Percentiles rank a stretch among this genome's conserved stretches.
These are phyloP conservation scores for Apodemus agrarius DNA, from an alignment of 2,797 vertebrate genomes.

Conservation along the genomic window DNA sequence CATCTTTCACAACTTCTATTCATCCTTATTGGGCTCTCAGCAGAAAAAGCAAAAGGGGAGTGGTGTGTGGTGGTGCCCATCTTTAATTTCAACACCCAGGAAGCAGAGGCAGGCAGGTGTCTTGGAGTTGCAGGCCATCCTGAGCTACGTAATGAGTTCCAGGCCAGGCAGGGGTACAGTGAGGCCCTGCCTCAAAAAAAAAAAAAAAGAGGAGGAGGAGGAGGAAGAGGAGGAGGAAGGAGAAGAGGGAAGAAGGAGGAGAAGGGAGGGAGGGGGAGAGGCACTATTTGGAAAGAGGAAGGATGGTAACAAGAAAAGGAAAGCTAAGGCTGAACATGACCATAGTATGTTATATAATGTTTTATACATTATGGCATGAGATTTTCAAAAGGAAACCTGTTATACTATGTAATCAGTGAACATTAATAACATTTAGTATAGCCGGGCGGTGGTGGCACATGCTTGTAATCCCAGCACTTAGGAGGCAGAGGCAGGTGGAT, in stretches of 20 bases:
- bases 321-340: background rate
- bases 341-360: background rate
- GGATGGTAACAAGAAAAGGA: background rate
- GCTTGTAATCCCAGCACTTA: no score
- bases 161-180: background rate
- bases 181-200: background rate
- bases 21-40: background rate
- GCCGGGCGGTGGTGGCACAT: no score
- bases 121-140: background rate
- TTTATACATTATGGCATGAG: background rate
- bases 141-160: background rate
- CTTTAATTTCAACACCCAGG: background rate
- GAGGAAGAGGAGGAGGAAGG: accelerated
- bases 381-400: background rate
- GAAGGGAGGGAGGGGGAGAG: accelerated
- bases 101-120: background rate
- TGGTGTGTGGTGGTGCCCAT: no score
- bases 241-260: no score
- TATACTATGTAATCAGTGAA: background rate
- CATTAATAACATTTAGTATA: background rate
- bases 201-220: accelerated
- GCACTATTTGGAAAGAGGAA: background rate
- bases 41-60: background rate
- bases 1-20: background rate
- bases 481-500: no score